phyloP scores from a whole-genome alignment of 2,113 vertebrate genomes.

The Edolisoma coerulescens region DNA sequence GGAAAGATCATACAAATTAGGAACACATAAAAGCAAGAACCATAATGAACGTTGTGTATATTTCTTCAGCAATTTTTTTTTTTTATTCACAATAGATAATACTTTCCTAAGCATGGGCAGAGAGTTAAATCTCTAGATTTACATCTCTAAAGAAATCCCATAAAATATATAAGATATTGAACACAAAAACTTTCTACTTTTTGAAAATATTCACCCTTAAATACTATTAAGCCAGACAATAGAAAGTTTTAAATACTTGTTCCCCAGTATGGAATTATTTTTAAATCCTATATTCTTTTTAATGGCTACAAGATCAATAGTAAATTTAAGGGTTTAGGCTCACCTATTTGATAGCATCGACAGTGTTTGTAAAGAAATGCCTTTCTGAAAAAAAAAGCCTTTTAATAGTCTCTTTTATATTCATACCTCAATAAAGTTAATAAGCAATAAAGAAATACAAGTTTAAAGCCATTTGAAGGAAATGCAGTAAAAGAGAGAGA shows the following conservation, averaged over 20 bases:
- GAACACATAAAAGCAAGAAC: background rate
- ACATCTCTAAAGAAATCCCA: background rate
- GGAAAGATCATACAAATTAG: background rate
- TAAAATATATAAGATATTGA: background rate
- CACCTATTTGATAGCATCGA: constrained; percentile 5
- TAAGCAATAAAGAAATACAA: constrained; percentile 10
- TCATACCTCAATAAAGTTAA: constrained; percentile 19
- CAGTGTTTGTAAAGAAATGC: background rate
- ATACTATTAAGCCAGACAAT: background rate
- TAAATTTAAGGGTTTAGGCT: background rate
- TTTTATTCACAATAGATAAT: background rate
- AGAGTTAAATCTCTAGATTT: background rate
- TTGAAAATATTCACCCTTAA: background rate
- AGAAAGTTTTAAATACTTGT: background rate
- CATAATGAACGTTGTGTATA: background rate
- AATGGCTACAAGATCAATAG: background rate
- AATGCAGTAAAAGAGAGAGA: background rate
- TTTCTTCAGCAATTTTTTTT: background rate
- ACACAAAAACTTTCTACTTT: background rate
- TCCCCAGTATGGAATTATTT: background rate
- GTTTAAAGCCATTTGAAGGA: background rate
- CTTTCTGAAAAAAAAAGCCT: background rate
- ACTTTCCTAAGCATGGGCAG: background rate
- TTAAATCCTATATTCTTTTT: background rate
- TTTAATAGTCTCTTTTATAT: constrained; percentile 16